Percentiles rank a stretch among this genome's conserved stretches.
Evolutionary conservation across 2,888 invertebrate genomes (phyloP).

Genomic region (Plagodis pulveraria): DNA sequence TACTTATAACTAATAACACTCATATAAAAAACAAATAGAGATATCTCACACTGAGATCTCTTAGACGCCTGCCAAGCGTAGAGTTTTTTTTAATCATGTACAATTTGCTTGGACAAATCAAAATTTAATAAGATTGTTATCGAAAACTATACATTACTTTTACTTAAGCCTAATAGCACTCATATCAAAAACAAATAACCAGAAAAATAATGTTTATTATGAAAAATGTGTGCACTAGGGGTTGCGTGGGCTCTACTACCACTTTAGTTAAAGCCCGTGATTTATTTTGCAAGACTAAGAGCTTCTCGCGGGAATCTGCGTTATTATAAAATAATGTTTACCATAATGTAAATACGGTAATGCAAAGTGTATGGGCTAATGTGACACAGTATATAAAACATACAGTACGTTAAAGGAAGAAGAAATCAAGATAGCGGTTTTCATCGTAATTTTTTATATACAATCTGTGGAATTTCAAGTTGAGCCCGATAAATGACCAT

Average conservation of each 20-base stretch:
- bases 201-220: slow-evolving; percentile 45
- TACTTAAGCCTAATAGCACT: slow-evolving; percentile 7
- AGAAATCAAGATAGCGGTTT: too few species aligned
- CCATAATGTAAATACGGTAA: slow-evolving; percentile 35
- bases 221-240: slow-evolving; percentile 54
- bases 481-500: too few species aligned
- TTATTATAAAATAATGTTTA: slow-evolving; percentile 32
- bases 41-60: too few species aligned
- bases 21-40: too few species aligned
- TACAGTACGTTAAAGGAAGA: background rate
- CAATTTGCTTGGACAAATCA: too few species aligned
- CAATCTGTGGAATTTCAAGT: too few species aligned
- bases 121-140: too few species aligned
- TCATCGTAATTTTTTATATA: too few species aligned
- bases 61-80: too few species aligned
- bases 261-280: slow-evolving; percentile 55
- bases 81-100: too few species aligned
- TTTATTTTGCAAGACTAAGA: slow-evolving; percentile 55
- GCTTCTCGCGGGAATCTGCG: slow-evolving; percentile 20
- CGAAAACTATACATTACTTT: too few species aligned
- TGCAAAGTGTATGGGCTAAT: slow-evolving; percentile 23
- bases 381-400: slow-evolving; percentile 1
- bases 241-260: slow-evolving; percentile 31
- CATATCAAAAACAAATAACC: slow-evolving; percentile 29
- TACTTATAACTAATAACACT: too few species aligned